These are phyloP conservation scores for Agrotis ipsilon DNA, from an alignment of 2,888 invertebrate genomes.

Conservation along the genomic window DNA sequence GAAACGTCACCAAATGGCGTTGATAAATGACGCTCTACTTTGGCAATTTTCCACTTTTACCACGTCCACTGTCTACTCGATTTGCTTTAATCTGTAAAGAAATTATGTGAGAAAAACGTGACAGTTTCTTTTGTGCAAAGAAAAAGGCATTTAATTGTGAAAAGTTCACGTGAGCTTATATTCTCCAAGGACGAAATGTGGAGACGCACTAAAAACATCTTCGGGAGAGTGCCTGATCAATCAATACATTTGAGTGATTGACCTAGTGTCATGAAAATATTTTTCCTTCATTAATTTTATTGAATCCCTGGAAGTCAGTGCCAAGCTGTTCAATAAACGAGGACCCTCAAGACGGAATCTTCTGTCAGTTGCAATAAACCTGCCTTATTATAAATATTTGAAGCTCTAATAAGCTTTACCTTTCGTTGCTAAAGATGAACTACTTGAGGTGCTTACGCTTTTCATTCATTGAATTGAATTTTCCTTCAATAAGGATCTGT, in stretches of 20 bases:
- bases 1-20: slow-evolving; percentile 79
- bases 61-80: slow-evolving; percentile 72
- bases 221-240: slow-evolving; percentile 45
- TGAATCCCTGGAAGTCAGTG: slow-evolving; percentile 50
- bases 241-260: slow-evolving; percentile 56
- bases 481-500: background rate
- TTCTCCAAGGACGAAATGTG: slow-evolving; percentile 21
- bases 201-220: slow-evolving; percentile 34
- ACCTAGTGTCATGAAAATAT: slow-evolving; percentile 44
- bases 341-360: slow-evolving; percentile 19
- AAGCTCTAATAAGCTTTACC: background rate
- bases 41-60: slow-evolving; percentile 83
- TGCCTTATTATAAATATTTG: slow-evolving; percentile 31
- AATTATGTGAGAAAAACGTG: slow-evolving; percentile 68
- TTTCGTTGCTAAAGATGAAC: slow-evolving; percentile 20
- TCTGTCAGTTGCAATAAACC: slow-evolving; percentile 34
- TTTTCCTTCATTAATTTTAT: slow-evolving; percentile 55
- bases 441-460: background rate
- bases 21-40: slow-evolving; percentile 81
- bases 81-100: slow-evolving; percentile 75
- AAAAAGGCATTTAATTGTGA: slow-evolving; percentile 38
- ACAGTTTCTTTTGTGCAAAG: slow-evolving; percentile 58
- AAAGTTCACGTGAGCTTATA: slow-evolving; percentile 43
- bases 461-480: background rate
- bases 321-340: slow-evolving; percentile 45